Evolutionary conservation across 2,797 vertebrate genomes (phyloP), one percentile per base, ranked within the genome.

Genomic region (Strix occidentalis): DNA sequence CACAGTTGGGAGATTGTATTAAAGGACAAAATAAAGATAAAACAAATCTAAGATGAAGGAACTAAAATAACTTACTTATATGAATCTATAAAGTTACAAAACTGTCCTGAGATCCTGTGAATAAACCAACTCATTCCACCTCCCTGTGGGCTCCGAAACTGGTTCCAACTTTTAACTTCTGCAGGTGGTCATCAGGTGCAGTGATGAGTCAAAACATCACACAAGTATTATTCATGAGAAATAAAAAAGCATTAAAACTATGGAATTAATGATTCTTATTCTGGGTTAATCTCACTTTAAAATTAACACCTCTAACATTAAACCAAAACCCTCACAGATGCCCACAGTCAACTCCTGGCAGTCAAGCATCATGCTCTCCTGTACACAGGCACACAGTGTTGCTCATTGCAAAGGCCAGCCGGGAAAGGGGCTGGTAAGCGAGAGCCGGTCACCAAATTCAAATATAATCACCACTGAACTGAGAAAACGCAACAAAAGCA

Each of bases 331-430:
- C 29, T 35, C 45, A n/a, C 14, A n/a, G 57, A 51, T 45, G 26
- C 10, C 18, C 35, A 9, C 43, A 76, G 19, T 16, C 39, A 24
- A 4, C 12, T 66, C 43, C n/a, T 45, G 41, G 41, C 41, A 77
- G 48, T 41, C 31, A 31, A 20, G 23, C 3, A 1, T 24, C 31
- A 33, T 2, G 11, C 11, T 58, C 29, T 19, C 35, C 53, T 0
- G 0, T 7, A 31, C 11, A 18, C 11, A 37, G 41, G 35, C 61
- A 35, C 18, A 4, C 13, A 65, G 68, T 0, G 0, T 18, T 16
- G 48, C 5, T 51, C 39, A 1, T 1, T 17, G 71, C 60, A 74
- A 75, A 57, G 28, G 11, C 13, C 75, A 82, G 64, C 33, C 35
- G 41, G 33, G 48, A 72, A n/a, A 37, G 24, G 23, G 39, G n/a